Conservation (phyloP, 2,797 vertebrate genomes). For the Myotis pilosus region DNA sequence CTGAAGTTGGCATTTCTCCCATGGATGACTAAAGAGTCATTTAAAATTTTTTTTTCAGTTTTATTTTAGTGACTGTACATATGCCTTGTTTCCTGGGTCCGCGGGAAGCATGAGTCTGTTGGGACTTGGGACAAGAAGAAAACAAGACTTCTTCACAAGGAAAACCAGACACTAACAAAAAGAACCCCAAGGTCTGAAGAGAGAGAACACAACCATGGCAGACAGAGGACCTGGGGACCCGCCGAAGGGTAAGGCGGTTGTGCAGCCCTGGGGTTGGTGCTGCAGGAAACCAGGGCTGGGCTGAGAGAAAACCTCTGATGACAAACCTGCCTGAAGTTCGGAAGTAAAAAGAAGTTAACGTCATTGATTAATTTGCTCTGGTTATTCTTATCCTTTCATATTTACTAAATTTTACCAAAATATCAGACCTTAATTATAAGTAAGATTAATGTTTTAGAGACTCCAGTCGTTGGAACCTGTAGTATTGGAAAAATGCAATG, state of each 20-base stretch:
- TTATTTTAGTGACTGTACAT: slow-evolving; percentile 61
- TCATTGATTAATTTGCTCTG: not conserved
- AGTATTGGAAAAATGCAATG: not conserved
- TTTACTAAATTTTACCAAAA: not conserved
- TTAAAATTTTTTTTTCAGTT: slow-evolving; percentile 54
- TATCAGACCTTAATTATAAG: not conserved
- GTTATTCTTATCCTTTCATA: slow-evolving; percentile 21
- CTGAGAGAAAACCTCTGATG: not conserved
- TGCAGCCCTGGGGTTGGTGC: not conserved
- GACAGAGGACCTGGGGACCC: slow-evolving; percentile 10
- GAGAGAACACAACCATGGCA: slow-evolving; percentile 72
- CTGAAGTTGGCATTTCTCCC: slow-evolving; percentile 40
- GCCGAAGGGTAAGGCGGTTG: slow-evolving; percentile 73
- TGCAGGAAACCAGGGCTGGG: not conserved
- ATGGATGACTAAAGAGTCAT: slow-evolving; percentile 49
- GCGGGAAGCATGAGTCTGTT: not conserved
- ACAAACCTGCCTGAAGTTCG: not conserved
- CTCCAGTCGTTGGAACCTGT: not conserved
- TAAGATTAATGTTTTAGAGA: slow-evolving; percentile 23
- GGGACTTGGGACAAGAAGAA: slow-evolving; percentile 45
- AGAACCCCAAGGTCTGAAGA: not conserved
- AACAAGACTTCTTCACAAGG: slow-evolving; percentile 15
- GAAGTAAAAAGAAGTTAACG: not conserved
- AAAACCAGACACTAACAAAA: slow-evolving; percentile 66
- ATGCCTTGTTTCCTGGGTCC: slow-evolving; percentile 53